phyloP scores from a whole-genome alignment of 2,797 vertebrate species.

The Eidolon dupreanum region DNA sequence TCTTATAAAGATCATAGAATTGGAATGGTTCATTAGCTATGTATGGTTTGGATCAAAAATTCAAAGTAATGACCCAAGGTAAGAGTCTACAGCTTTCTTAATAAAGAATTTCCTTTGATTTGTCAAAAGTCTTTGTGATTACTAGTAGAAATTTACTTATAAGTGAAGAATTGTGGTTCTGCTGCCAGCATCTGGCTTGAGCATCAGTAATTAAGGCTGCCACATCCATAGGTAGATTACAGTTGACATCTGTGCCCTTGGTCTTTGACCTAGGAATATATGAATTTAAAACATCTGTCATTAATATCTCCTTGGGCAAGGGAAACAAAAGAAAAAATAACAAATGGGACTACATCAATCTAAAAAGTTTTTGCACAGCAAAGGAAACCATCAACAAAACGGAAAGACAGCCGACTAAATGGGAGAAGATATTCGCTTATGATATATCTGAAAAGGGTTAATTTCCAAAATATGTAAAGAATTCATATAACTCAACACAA shows the following conservation, averaged over 20 bases:
- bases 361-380: too few species aligned
- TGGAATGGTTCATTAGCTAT: background rate
- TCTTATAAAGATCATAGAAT: background rate
- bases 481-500: too few species aligned
- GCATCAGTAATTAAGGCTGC: background rate
- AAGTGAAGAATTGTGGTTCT: background rate
- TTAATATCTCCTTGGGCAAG: background rate
- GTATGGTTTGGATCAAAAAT: background rate
- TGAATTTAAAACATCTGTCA: background rate
- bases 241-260: background rate
- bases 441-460: too few species aligned
- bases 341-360: too few species aligned
- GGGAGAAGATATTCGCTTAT: too few species aligned
- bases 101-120: background rate
- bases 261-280: constrained; percentile 7
- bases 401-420: too few species aligned
- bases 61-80: background rate
- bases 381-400: too few species aligned
- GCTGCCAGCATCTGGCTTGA: background rate
- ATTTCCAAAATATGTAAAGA: too few species aligned
- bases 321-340: too few species aligned
- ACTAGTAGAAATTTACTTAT: background rate
- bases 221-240: background rate
- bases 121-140: background rate
- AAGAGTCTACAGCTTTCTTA: background rate